Conservation (phyloP, 2,113 vertebrate species). For the Gopherus evgoodei region DNA sequence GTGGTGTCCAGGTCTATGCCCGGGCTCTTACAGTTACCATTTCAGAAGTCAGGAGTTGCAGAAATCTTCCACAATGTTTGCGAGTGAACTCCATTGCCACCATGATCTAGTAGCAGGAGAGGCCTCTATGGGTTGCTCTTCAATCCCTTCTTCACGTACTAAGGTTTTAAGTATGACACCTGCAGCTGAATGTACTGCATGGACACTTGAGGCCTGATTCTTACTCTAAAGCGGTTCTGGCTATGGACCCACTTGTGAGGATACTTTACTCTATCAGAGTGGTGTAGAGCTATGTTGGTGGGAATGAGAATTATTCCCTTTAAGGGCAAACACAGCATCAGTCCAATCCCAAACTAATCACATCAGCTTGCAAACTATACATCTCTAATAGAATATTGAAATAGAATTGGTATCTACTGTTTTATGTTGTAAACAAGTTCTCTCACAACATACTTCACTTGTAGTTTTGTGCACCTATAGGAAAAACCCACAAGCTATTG, state of each 20-base stretch:
- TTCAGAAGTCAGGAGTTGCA: not conserved
- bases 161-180: not conserved
- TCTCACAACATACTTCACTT: not conserved
- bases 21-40: not conserved
- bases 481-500: not conserved
- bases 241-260: not conserved
- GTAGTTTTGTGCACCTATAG: not conserved
- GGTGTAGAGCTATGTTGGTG: not conserved
- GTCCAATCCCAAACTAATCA: not conserved
- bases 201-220: not conserved
- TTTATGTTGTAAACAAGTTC: too few relatives aligned
- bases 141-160: not conserved
- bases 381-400: not conserved
- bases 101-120: too few relatives aligned
- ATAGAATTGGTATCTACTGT: not conserved
- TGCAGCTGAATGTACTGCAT: not conserved
- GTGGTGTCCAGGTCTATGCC: not conserved
- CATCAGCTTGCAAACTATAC: not conserved
- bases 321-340: not conserved
- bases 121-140: not conserved
- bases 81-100: not conserved
- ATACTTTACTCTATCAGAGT: not conserved
- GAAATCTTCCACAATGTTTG: not conserved
- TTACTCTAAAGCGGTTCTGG: not conserved
- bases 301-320: not conserved